Conservation (phyloP, 2,113 vertebrate genomes). For the Xiphophorus maculatus region DNA sequence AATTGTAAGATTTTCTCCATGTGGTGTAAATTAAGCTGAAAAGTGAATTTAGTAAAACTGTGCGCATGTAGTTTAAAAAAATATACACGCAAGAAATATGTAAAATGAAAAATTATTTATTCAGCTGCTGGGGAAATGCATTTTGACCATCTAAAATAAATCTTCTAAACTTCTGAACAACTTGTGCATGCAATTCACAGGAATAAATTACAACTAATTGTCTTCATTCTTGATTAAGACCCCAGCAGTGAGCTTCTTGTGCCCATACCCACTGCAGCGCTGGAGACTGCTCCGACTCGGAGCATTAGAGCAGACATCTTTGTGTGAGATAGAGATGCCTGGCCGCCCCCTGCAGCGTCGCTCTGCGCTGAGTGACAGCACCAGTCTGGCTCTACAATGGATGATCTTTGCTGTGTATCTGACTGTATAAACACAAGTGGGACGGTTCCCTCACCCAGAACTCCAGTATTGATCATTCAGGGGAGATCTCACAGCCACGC, state of each 20-base stretch:
- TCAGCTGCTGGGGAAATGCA: not conserved
- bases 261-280: slow-evolving; percentile 8
- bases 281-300: slow-evolving; percentile 18
- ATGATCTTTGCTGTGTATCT: slow-evolving; percentile 71
- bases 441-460: slow-evolving; percentile 77
- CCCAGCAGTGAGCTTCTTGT: slow-evolving; percentile 11
- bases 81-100: not conserved
- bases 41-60: not conserved
- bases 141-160: not conserved
- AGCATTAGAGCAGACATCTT: slow-evolving; percentile 11
- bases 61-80: not conserved
- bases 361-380: slow-evolving; percentile 73
- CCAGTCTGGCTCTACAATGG: slow-evolving; percentile 66
- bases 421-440: slow-evolving; percentile 79
- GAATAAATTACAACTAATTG: slow-evolving; percentile 7
- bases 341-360: slow-evolving; percentile 58
- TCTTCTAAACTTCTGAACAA: not conserved
- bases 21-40: not conserved
- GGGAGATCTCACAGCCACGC: slow-evolving; percentile 72
- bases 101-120: not conserved
- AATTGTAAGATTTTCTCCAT: not conserved
- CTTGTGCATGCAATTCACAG: not conserved
- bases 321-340: slow-evolving; percentile 29
- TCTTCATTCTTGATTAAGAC: not conserved
- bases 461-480: slow-evolving; percentile 78